A percentile compares a stretch with the other conserved stretches of the same genome.
phyloP scores from a whole-genome alignment of 2,797 vertebrate species.

The Anolis apletophallus region DNA sequence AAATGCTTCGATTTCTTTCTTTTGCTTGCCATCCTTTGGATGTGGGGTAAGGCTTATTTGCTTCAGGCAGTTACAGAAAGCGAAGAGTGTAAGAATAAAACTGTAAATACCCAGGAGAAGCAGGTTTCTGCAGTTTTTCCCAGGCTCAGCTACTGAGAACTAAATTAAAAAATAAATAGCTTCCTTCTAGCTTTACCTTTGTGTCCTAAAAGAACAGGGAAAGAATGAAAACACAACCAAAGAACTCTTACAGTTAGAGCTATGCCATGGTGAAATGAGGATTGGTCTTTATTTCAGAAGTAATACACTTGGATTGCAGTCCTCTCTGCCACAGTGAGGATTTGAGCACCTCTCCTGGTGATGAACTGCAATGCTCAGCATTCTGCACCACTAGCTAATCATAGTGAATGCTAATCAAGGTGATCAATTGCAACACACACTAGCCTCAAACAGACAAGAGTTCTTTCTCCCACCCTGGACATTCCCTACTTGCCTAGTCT shows the following conservation, averaged over 20 bases:
- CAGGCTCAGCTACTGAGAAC: conserved; percentile 45
- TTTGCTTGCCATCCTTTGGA: not conserved
- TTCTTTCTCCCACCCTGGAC: too few species aligned
- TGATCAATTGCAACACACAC: too few species aligned
- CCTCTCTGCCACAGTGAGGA: not conserved
- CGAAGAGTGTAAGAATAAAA: conserved; percentile 54
- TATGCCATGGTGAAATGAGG: not conserved
- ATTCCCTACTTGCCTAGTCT: too few species aligned
- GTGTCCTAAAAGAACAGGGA: not conserved
- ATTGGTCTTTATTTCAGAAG: conserved; percentile 42
- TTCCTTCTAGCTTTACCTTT: conserved; percentile 54
- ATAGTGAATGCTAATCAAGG: too few species aligned
- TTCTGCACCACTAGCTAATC: too few species aligned
- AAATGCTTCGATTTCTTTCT: conserved; percentile 12
- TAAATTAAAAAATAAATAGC: conserved; percentile 69
- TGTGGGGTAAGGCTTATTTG: conserved; percentile 60
- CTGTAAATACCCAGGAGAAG: conserved; percentile 60
- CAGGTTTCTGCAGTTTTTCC: conserved; percentile 59
- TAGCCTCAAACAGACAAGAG: too few species aligned
- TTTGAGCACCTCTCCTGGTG: too few species aligned
- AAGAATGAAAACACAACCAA: conserved; percentile 16
- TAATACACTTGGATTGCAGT: conserved; percentile 29
- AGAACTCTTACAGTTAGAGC: conserved; percentile 44
- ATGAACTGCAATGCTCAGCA: too few species aligned
- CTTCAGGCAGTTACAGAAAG: conserved; percentile 67